Evolutionary conservation across 2,113 vertebrate genomes (phyloP).

Genomic region (Carassius carassius): DNA sequence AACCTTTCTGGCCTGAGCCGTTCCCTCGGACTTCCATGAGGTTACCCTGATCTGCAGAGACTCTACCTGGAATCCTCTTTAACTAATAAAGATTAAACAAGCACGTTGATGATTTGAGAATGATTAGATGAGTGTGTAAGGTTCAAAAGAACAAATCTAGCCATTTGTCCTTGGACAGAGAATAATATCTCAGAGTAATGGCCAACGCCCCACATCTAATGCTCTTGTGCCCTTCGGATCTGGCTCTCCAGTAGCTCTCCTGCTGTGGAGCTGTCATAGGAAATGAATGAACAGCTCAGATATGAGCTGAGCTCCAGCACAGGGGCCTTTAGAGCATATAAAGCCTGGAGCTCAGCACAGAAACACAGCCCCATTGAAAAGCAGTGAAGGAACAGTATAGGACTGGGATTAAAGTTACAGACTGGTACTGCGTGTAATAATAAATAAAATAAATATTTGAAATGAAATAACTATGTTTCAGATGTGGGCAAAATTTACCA

Average conservation of each 20-base stretch:
- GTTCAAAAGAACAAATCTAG: slow-evolving; percentile 9
- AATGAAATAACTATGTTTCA: too few relatives aligned
- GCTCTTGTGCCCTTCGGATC: not conserved
- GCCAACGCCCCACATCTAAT: not conserved
- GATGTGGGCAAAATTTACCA: too few relatives aligned
- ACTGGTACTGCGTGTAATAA: not conserved
- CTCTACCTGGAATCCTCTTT: not conserved
- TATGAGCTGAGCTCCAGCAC: slow-evolving; percentile 8
- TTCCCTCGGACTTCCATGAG: not conserved
- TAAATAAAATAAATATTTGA: too few relatives aligned
- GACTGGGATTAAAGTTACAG: not conserved
- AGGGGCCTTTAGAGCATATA: not conserved
- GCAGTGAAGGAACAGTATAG: not conserved
- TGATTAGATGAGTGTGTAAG: not conserved
- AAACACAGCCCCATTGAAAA: not conserved
- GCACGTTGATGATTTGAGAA: not conserved
- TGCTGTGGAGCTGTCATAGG: not conserved
- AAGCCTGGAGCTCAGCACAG: not conserved
- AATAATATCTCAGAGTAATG: not conserved
- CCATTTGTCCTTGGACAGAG: not conserved
- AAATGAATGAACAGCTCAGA: slow-evolving; percentile 11
- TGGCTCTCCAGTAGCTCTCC: not conserved
- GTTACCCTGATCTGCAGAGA: not conserved
- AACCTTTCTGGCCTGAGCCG: not conserved
- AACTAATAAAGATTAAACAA: not conserved